These are phyloP conservation scores for Halichoeres trimaculatus DNA, from an alignment of 2,113 vertebrate genomes.

Conservation along the genomic window DNA sequence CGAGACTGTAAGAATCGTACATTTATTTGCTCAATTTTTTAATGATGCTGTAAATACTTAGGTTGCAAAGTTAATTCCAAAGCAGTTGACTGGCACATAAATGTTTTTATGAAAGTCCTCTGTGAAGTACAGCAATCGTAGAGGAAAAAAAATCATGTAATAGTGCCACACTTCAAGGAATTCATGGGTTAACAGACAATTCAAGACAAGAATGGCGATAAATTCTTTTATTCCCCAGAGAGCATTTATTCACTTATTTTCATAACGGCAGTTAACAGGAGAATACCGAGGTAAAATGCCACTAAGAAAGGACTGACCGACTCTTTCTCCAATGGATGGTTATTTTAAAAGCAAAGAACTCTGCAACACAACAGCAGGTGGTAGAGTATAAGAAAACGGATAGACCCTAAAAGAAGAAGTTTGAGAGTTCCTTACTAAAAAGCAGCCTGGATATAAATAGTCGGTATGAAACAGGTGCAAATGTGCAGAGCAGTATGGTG, in stretches of 20 bases:
- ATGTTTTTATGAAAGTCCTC: not conserved
- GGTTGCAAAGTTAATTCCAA: no score
- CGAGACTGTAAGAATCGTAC: not conserved
- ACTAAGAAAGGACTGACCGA: conserved; percentile 21
- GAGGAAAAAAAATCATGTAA: not conserved
- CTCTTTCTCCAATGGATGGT: conserved; percentile 1
- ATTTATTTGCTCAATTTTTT: not conserved
- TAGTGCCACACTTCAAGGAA: conserved; percentile 13
- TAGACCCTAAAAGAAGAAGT: conserved; percentile 66
- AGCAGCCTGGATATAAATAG: conserved; percentile 67
- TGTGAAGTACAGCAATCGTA: not conserved
- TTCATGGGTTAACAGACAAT: not conserved
- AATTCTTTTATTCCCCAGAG: conserved; percentile 16
- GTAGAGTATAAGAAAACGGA: conserved; percentile 49
- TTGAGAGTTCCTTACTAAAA: conserved; percentile 68
- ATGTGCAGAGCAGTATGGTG: conserved; percentile 32
- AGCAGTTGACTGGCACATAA: not conserved
- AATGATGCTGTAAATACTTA: not conserved
- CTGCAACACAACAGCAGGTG: conserved; percentile 60
- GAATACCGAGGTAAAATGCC: conserved; percentile 35
- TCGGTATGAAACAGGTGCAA: conserved; percentile 63
- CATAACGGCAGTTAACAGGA: conserved; percentile 35
- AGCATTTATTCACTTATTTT: conserved; percentile 14
- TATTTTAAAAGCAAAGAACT: conserved; percentile 42
- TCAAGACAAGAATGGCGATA: not conserved